These are phyloP conservation scores for Tympanoctomys barrerae DNA, from an alignment of 2,797 vertebrate species.

Conservation along the genomic window DNA sequence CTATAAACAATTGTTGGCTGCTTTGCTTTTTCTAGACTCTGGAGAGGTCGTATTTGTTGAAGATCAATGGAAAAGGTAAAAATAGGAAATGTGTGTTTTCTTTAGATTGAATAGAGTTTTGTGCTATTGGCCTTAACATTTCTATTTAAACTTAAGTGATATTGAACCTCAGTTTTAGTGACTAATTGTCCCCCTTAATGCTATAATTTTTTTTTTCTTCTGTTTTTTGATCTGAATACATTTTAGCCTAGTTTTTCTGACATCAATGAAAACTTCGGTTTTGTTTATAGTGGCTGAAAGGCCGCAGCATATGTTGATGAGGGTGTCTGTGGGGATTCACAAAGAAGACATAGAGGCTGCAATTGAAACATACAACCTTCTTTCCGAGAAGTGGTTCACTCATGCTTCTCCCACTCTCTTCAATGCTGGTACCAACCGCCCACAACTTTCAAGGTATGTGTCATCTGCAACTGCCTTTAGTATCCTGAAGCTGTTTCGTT, in stretches of 20 bases:
- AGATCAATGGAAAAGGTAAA: constrained; percentile 95
- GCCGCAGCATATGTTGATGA: constrained; percentile 99
- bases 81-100: background rate
- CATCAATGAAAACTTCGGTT: background rate
- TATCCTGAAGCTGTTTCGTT: background rate
- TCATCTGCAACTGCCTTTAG: background rate
- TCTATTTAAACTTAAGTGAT: constrained; percentile 66
- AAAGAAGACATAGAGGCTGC: constrained; percentile 92
- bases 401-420: constrained; percentile 98
- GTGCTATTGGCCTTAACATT: constrained; percentile 19
- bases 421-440: constrained; percentile 97
- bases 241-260: constrained; percentile 58
- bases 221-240: constrained; percentile 39
- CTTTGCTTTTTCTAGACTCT: constrained; percentile 90
- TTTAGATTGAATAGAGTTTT: constrained; percentile 39
- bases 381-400: constrained; percentile 98
- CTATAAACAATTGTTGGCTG: background rate
- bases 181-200: constrained; percentile 37
- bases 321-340: constrained; percentile 97
- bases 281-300: constrained; percentile 93
- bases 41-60: constrained; percentile 97
- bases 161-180: constrained; percentile 58
- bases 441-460: constrained; percentile 95
- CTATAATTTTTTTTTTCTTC: constrained; percentile 43
- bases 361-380: constrained; percentile 98